A percentile compares a stretch with the other conserved stretches of the same genome.
Evolutionary conservation across 2,888 invertebrate species (phyloP).

Genomic region (Helicoverpa assulta): DNA sequence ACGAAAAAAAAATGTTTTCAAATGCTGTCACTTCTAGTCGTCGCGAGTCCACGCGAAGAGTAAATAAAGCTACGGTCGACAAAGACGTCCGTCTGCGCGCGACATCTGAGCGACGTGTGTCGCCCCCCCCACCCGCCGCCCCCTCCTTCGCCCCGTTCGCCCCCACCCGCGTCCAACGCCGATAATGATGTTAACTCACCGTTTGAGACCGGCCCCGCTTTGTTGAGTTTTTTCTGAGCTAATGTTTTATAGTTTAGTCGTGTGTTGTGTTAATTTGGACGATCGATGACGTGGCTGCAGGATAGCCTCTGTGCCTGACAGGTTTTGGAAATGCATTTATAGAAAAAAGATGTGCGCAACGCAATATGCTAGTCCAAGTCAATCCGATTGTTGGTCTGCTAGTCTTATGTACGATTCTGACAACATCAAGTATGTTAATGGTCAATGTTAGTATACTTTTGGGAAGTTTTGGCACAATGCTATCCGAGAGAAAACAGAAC

Average conservation of each 20-base stretch:
- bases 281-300: constrained; percentile 24
- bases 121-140: constrained; percentile 72
- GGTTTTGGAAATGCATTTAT: neutral
- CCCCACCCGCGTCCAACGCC: constrained; percentile 75
- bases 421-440: neutral
- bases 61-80: constrained; percentile 89
- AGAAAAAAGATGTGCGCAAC: neutral
- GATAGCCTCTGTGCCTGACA: neutral
- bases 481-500: constrained; percentile 49
- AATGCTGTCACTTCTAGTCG: constrained; percentile 82
- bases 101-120: constrained; percentile 90
- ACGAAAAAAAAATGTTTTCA: constrained; percentile 68
- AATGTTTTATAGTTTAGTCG: constrained; percentile 67
- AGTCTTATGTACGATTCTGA: neutral
- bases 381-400: neutral
- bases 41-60: constrained; percentile 77
- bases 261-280: constrained; percentile 60
- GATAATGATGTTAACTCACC: constrained; percentile 89
- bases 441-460: constrained; percentile 5
- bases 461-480: constrained; percentile 26
- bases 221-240: constrained; percentile 86
- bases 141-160: constrained; percentile 46
- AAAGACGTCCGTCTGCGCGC: constrained; percentile 89
- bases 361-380: neutral
- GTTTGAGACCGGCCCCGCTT: constrained; percentile 83